Conservation (phyloP, 2,888 invertebrate species). For the Ceramica pisi region DNA sequence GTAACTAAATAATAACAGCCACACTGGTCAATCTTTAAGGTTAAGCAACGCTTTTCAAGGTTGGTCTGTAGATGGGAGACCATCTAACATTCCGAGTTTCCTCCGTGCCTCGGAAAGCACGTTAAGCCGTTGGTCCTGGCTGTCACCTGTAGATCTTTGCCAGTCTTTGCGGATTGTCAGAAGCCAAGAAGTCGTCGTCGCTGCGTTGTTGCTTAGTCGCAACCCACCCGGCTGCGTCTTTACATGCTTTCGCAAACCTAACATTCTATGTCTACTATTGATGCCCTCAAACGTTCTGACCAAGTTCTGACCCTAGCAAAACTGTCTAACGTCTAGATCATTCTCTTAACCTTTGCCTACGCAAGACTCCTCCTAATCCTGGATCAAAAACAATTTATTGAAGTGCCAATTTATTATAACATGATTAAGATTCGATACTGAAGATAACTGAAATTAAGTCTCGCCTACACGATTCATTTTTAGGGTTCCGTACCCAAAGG, state of each 20-base stretch:
- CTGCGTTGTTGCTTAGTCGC: neutral
- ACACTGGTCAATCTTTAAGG: too few relatives aligned
- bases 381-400: constrained; percentile 18
- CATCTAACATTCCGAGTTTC: too few relatives aligned
- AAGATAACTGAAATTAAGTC: constrained; percentile 15
- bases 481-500: neutral
- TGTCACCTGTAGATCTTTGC: too few relatives aligned
- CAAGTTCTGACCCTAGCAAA: neutral
- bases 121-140: too few relatives aligned
- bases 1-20: too few relatives aligned
- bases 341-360: too few relatives aligned
- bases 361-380: neutral
- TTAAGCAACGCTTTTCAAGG: too few relatives aligned
- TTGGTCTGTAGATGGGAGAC: too few relatives aligned
- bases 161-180: too few relatives aligned
- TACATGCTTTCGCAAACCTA: neutral
- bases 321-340: too few relatives aligned
- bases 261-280: too few relatives aligned
- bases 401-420: neutral
- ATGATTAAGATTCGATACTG: constrained; percentile 3
- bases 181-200: neutral
- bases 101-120: too few relatives aligned
- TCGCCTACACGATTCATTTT: constrained; percentile 17
- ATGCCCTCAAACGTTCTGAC: neutral
- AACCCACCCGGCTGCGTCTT: neutral